phyloP scores from a whole-genome alignment of 1,140 invertebrate species.

The Drosophila ananassae region DNA sequence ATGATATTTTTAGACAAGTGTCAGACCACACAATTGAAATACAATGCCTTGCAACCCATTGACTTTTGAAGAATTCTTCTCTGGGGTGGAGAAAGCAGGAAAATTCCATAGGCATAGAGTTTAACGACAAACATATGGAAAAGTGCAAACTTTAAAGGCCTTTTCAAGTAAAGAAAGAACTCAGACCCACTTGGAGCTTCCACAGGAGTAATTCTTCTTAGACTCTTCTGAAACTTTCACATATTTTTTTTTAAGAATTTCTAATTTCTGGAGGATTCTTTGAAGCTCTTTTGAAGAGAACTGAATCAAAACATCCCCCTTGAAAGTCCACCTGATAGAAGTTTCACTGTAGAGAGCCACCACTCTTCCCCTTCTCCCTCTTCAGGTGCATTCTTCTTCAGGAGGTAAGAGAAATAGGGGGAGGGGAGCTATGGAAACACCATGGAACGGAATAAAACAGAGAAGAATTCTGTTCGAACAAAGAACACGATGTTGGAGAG shows the following conservation, averaged over 20 bases:
- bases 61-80: constrained; percentile 16
- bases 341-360: constrained; percentile 8
- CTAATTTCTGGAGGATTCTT: too few species aligned
- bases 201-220: not conserved
- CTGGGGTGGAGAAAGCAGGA: not conserved
- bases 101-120: constrained; percentile 6
- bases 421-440: not conserved
- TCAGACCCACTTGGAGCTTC: not conserved
- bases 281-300: too few species aligned
- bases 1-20: constrained; percentile 14
- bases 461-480: constrained; percentile 26
- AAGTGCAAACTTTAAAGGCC: constrained; percentile 27
- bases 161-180: constrained; percentile 18
- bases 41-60: constrained; percentile 11
- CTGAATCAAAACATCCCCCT: too few species aligned
- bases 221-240: too few species aligned
- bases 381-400: constrained; percentile 32
- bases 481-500: constrained; percentile 28
- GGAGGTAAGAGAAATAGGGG: constrained; percentile 4
- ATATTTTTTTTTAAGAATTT: too few species aligned
- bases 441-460: constrained; percentile 7
- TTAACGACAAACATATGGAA: constrained; percentile 1
- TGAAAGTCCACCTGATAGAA: not conserved
- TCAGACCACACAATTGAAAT: constrained; percentile 5
- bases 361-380: constrained; percentile 1